Base-by-base conservation (phyloP, 1,140 invertebrate species). In the Akabosia matsudoensis region DNA sequence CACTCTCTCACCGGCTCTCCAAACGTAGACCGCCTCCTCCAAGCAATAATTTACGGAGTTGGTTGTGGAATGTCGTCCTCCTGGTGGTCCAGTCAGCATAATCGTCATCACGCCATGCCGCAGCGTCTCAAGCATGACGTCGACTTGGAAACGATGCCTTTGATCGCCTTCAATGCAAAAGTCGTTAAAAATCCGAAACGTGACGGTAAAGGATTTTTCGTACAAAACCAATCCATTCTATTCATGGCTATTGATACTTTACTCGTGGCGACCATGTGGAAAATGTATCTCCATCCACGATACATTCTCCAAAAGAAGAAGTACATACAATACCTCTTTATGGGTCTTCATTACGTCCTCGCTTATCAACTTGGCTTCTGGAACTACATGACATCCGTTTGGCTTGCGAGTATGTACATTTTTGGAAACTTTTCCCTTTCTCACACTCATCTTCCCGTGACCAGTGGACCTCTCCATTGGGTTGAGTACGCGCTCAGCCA, bases 101-200 rank as follows among this genome's bases (percentile, higher is more conserved):
- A 81, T 51, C 73, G 80, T 28, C 80, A 81, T 54, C 80, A 81
- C 71, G 80, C 80, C 1, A 81, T 81, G 80, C 80, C 80, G 13
- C 80, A 81, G 33, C 24, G 80, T 26, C 52, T 81, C 4, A 74
- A 76, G 24, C 76, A 74, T 16, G 80, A 81, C 52, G 80, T 81
- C 28, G 80, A 81, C 54, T 33, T 81, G 24, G 78, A 81, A 67
- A 81, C 80, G 1, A 37, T 81, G 1, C 80, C 80, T 3, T 72
- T 81, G 1, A 45, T 81, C 13, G 80, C 80, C 4, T 81, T 81
- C 71, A 81, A 81, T 45, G 1, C 67, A 0, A 77, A 77, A 70
- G 77, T 79, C 7, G 80, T 81, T 31, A 77, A 74, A 18, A 78
- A 81, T 33, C 74, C 80, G 1, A 70, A 77, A 26, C 3, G 33